Evolutionary conservation across 2,888 invertebrate species (phyloP), one percentile per base, ranked within the genome.

Genomic region (Drosophila nr. medialis): DNA sequence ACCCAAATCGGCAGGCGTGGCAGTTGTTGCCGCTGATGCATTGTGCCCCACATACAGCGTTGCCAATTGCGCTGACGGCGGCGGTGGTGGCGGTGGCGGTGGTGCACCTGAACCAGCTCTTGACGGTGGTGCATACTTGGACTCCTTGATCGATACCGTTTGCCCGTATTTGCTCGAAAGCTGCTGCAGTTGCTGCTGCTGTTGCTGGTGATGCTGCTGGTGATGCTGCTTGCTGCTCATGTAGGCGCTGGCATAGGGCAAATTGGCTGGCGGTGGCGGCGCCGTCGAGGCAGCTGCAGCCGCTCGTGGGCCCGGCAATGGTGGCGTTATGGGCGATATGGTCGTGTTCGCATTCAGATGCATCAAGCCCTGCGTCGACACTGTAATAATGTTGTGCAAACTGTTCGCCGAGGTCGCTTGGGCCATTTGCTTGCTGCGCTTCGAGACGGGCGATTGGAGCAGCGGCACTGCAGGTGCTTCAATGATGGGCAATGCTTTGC

Each of bases 331-430:
- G 1, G 93, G 93, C 4, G 93, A 93, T 79, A 93, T 93, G 21
- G 93, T 93, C 29, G 93, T 92, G 55, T 92, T 91, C 36, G 93
- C 90, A 81, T 93, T 93, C 58, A 93, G 82, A 75, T 93, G 93
- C 76, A 93, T 92, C 36, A 92, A 79, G 4, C 92, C 92, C 72
- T 93, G 92, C 40, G 93, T 92, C 30, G 92, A 92, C 0, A 92
- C 92, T 4, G 91, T 91, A n/a, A 92, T 90, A 45, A 92, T 91
- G 75, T 90, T 92, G 77, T 90, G 92, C 70, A 92, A 78, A 70
- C 90, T 91, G 63, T 89, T 92, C 76, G 76, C 82, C 71, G 85
- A 61, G 65, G 71, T 27, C 30, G 76, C 10, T 34, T 61, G 78
- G 10, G 61, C n/a, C 32, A 81, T 59, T 48, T 90, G 92, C 30